Evolutionary conservation across 2,113 vertebrate species (phyloP), one percentile per base, ranked within the genome.

Genomic region (Centropus bengalensis): DNA sequence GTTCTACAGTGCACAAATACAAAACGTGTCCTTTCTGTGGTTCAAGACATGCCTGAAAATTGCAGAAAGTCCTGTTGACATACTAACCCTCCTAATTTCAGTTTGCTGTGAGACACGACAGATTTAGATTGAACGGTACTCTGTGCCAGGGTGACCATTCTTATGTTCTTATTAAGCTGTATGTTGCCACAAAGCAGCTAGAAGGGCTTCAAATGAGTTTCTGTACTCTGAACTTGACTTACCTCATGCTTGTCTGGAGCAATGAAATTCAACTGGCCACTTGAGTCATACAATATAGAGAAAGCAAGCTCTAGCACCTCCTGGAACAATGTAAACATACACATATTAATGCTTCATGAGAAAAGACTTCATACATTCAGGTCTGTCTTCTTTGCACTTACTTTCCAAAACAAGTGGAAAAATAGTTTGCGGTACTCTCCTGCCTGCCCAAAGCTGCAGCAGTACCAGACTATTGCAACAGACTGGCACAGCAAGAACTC

Each of bases 211-310:
- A 77, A 51, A 66, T 52, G 80, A 91, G 58, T 58, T 90, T 77
- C 58, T 47, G 8, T 74, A 22, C 59, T 80, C 79, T 80, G 63
- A 82, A 63, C 12, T 38, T 64, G 49, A 81, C 98, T 99, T 98
- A 99, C 99, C 99, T 99, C 99, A n/a, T 99, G 99, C 95, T 99
- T 99, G 97, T 99, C 99, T 82, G 99, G 99, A 97, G 99, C 99
- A 26, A 99, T 99, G 96, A 99, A 99, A 98, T 99, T 99, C 97
- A 99, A 87, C 68, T 99, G 99, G 96, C 99, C 99, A 79, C 99
- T 99, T 1, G 99, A 99, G 97, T 99, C 99, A 42, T 99, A 99
- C 93, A 99, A 96, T 97, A 99, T 98, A 59, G 99, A 99, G 98
- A 99, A 99, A 89, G 99, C 99, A 93, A 99, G 98, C 97, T 99